Evolutionary conservation across 1,140 invertebrate species (phyloP).

Genomic region (Belonocnema kinseyi): DNA sequence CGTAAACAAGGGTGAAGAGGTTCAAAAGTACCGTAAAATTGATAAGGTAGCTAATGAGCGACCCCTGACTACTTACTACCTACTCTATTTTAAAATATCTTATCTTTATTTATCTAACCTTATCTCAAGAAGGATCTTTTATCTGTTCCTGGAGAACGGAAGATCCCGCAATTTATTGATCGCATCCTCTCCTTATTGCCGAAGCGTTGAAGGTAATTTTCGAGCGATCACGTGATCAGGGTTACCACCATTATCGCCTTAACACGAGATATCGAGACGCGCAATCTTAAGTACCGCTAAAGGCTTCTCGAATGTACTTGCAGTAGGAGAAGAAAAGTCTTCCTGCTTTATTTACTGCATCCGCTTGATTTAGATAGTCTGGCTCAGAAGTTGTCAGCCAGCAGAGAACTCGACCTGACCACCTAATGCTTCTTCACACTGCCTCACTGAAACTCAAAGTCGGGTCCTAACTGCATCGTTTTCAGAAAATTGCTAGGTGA

Average conservation of each 20-base stretch:
- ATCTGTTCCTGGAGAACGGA: background rate
- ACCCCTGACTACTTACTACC: no score
- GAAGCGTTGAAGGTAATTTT: slow-evolving; percentile 13
- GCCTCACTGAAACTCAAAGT: background rate
- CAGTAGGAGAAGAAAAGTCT: slow-evolving; percentile 11
- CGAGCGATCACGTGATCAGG: slow-evolving; percentile 20
- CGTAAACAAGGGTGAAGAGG: no score
- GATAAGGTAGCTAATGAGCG: no score
- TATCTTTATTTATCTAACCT: no score
- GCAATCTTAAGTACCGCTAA: slow-evolving; percentile 24
- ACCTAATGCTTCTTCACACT: background rate
- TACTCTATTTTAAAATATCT: no score
- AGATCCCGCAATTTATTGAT: slow-evolving; percentile 19
- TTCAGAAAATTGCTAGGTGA: no score
- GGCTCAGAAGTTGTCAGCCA: slow-evolving; percentile 2
- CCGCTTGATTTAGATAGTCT: slow-evolving; percentile 3
- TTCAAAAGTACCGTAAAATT: no score
- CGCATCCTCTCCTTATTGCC: background rate
- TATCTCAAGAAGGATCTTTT: background rate
- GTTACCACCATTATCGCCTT: background rate
- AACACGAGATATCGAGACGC: slow-evolving; percentile 7
- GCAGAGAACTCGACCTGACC: background rate
- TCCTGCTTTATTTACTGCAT: slow-evolving; percentile 4
- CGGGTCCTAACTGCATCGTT: background rate
- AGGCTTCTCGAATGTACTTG: slow-evolving; percentile 9